These are phyloP conservation scores for Cephus cinctus DNA, from an alignment of 1,140 invertebrate species.

Conservation along the genomic window DNA sequence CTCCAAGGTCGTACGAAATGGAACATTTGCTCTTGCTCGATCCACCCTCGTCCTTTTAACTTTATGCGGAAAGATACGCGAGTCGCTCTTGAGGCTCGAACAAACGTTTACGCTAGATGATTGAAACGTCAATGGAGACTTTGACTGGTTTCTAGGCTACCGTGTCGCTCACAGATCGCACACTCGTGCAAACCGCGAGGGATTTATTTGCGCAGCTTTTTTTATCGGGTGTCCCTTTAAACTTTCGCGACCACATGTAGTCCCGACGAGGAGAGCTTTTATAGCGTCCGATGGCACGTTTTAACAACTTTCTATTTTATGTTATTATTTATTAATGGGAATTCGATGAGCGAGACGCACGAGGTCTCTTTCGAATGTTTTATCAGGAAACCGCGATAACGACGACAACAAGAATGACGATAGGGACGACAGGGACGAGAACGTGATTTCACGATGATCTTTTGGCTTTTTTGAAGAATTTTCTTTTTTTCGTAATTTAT, in stretches of 20 bases:
- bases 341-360: not conserved
- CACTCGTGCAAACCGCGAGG: not conserved
- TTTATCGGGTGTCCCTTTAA: not conserved
- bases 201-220: not conserved
- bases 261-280: too few relatives aligned
- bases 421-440: not conserved
- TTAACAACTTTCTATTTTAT: conserved; percentile 5
- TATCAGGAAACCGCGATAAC: conserved; percentile 14
- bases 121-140: too few relatives aligned
- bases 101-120: too few relatives aligned
- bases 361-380: conserved; percentile 7
- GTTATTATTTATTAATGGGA: not conserved
- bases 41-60: too few relatives aligned
- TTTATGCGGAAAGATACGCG: too few relatives aligned
- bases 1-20: too few relatives aligned
- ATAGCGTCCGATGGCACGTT: too few relatives aligned
- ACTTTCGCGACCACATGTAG: not conserved
- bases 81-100: too few relatives aligned
- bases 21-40: too few relatives aligned
- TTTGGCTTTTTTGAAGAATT: too few relatives aligned
- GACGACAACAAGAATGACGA: not conserved
- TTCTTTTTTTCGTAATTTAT: conserved; percentile 6
- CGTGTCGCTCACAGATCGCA: not conserved
- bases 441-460: too few relatives aligned
- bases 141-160: too few relatives aligned